Evolutionary conservation across 2,888 invertebrate species (phyloP).

Genomic region (Aporophyla lueneburgensis): DNA sequence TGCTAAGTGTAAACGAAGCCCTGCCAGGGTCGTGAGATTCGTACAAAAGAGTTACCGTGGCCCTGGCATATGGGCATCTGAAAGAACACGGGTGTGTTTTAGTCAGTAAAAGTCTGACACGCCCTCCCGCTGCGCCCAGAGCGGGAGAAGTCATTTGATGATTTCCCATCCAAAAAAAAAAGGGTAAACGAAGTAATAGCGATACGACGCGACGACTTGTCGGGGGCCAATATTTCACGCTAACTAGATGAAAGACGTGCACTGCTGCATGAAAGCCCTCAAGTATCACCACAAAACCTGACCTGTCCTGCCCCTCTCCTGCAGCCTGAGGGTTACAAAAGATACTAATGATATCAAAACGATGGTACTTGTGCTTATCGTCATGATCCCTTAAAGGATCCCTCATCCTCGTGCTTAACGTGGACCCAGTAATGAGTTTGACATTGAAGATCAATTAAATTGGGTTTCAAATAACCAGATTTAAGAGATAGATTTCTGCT

Average conservation of each 20-base stretch:
- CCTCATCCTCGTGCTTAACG: neutral
- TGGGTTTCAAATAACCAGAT: conserved; percentile 2
- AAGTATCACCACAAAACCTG: neutral
- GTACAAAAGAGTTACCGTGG: too few relatives aligned
- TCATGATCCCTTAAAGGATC: neutral
- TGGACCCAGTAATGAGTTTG: conserved; percentile 3
- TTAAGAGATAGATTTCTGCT: conserved; percentile 13
- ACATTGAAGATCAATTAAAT: conserved; percentile 25
- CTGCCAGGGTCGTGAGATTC: too few relatives aligned
- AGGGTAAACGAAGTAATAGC: too few relatives aligned
- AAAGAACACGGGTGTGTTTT: too few relatives aligned
- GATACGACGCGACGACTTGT: too few relatives aligned
- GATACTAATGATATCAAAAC: neutral
- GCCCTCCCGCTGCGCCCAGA: too few relatives aligned
- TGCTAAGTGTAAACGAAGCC: too few relatives aligned
- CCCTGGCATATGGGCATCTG: too few relatives aligned
- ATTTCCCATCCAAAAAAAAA: too few relatives aligned
- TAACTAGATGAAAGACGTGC: neutral
- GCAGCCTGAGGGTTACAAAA: neutral
- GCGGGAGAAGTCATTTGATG: too few relatives aligned
- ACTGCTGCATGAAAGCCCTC: neutral
- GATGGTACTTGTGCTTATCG: neutral
- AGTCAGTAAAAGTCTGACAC: too few relatives aligned
- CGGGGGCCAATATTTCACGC: too few relatives aligned
- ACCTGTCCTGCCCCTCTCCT: neutral